Base-by-base conservation (phyloP, 2,888 invertebrate species). In the Anagyrus pseudococci region DNA sequence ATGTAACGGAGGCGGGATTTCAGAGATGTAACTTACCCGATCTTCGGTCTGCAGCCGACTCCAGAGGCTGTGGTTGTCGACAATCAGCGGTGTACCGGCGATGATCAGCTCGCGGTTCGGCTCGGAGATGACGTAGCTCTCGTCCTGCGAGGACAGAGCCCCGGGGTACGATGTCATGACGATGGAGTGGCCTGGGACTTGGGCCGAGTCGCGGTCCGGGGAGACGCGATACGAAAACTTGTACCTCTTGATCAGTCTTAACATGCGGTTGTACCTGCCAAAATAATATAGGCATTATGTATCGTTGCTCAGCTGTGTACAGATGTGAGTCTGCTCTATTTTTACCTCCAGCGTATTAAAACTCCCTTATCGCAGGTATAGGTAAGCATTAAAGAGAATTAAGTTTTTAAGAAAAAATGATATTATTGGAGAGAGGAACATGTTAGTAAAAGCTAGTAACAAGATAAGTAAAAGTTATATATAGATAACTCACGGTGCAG, bases 121-220 rank as follows among this genome's bases (percentile, higher is more conserved):
- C 53, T 78, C 76, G 4, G 87, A 84, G 8, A 92, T 82, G 15
- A 89, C 80, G 75, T 94, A 94, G 77, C 90, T 91, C 76, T 94
- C 94, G 77, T 94, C 94, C 55, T 91, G 89, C 33, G 93, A 93
- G 41, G 89, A 89, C 40, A 94, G 77, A 15, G 90, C 87, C 10
- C 92, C 94, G 0, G 94, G 94, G 78, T 93, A 94, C 0, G 94
- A 90, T 0, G 93, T 89, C 82, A 94, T 93, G 10, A 89, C 86
- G 22, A 93, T 85, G 3, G 87, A 85, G 43, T 84, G 83, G 0
- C 90, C 91, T 0, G 91, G 88, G 22, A 91, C 86, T 2, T 84
- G 77, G 10, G 68, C 58, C n/a, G 58, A 50, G 8, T 15, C 20
- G 26, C 26, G 54, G 1, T 82, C 82, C 2, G 85, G 82, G 13